These are phyloP conservation scores for Amblyraja radiata DNA, from an alignment of 2,797 vertebrate genomes.

Conservation along the genomic window DNA sequence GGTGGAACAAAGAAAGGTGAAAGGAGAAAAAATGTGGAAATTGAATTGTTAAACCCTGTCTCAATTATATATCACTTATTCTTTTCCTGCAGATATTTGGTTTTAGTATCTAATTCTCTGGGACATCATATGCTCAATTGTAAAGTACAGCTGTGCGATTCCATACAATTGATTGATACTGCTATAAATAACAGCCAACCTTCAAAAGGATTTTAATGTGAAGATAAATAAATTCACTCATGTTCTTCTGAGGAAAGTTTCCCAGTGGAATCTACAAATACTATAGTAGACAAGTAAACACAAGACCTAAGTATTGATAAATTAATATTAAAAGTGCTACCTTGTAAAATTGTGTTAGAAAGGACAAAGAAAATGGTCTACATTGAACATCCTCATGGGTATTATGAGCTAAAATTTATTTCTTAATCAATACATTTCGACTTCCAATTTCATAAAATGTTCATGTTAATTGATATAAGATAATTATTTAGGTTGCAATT, in stretches of 20 bases:
- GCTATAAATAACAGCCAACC: not conserved
- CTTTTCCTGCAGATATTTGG: not conserved
- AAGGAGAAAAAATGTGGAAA: too few relatives aligned
- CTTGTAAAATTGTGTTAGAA: not conserved
- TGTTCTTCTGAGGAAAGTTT: not conserved
- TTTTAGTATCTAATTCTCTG: not conserved
- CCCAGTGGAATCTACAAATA: not conserved
- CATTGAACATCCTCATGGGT: not conserved
- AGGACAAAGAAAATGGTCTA: not conserved
- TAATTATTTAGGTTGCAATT: slow-evolving; percentile 21
- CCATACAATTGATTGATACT: not conserved
- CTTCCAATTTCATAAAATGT: slow-evolving; percentile 8
- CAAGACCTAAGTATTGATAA: not conserved
- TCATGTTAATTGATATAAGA: not conserved
- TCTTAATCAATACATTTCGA: slow-evolving; percentile 12
- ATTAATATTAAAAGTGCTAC: not conserved
- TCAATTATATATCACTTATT: not conserved
- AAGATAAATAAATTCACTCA: not conserved
- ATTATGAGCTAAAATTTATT: not conserved
- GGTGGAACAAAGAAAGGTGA: too few relatives aligned
- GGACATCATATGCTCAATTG: not conserved
- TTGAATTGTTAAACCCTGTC: too few relatives aligned
- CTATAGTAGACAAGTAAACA: not conserved
- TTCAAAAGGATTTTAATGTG: not conserved
- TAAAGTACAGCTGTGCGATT: not conserved